phyloP scores from a whole-genome alignment of 2,797 vertebrate genomes.

The Tapera naevia region DNA sequence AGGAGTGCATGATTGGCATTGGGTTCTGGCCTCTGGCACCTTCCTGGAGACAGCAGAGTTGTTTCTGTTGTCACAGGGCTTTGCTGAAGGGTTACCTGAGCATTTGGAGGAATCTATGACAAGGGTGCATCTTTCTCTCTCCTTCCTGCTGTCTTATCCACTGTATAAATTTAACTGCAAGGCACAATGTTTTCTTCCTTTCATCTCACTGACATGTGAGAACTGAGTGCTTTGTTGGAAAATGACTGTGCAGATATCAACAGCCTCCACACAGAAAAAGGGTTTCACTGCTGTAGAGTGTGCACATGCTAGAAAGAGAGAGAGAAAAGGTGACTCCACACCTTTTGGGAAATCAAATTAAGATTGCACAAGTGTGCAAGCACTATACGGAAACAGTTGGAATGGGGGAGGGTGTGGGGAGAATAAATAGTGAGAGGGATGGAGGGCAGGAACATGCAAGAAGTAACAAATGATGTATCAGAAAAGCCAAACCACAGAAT shows the following conservation, averaged over 20 bases:
- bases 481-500: slow-evolving; percentile 42
- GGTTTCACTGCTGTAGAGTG: neutral
- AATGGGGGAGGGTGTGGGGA: neutral
- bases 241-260: neutral
- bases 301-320: neutral
- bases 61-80: neutral
- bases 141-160: neutral
- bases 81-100: neutral
- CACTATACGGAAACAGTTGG: neutral
- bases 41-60: neutral
- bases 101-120: neutral
- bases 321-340: neutral
- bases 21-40: neutral
- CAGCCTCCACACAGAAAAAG: neutral
- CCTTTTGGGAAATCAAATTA: neutral
- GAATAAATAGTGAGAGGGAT: neutral
- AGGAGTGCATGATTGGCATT: neutral
- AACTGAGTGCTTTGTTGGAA: neutral
- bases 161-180: neutral
- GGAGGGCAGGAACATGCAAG: neutral
- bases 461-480: slow-evolving; percentile 24
- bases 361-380: neutral
- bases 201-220: neutral
- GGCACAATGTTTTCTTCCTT: neutral
- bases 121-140: neutral